Conservation (phyloP, 2,113 vertebrate species). For the Laticauda laticaudata region DNA sequence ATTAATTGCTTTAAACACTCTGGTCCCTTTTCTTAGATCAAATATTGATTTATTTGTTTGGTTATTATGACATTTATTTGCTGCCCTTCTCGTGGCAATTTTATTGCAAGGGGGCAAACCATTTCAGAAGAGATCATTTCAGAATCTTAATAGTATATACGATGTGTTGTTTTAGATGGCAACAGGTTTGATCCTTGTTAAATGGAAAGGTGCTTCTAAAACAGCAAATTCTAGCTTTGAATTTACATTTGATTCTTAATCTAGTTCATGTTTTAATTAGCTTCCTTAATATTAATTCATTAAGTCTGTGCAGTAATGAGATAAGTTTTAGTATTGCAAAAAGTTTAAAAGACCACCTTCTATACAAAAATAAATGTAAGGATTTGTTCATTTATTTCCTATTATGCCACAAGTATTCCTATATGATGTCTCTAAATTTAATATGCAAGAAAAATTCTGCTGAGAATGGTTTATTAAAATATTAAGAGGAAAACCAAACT, state of each 20-base stretch:
- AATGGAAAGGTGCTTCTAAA: neutral
- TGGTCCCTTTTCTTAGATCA: neutral
- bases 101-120: neutral
- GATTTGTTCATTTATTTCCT: neutral
- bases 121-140: neutral
- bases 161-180: neutral
- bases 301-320: neutral
- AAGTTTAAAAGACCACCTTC: neutral
- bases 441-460: neutral
- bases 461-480: neutral
- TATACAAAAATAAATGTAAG: neutral
- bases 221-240: neutral
- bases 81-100: neutral
- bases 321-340: neutral
- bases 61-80: neutral
- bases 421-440: neutral
- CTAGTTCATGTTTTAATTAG: neutral
- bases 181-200: neutral
- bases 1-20: constrained; percentile 1
- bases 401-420: neutral
- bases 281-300: neutral
- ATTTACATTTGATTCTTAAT: neutral
- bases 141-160: neutral
- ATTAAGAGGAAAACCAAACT: constrained; percentile 10
- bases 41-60: neutral